phyloP scores from a whole-genome alignment of 2,797 vertebrate species.

The Hirundo rustica region DNA sequence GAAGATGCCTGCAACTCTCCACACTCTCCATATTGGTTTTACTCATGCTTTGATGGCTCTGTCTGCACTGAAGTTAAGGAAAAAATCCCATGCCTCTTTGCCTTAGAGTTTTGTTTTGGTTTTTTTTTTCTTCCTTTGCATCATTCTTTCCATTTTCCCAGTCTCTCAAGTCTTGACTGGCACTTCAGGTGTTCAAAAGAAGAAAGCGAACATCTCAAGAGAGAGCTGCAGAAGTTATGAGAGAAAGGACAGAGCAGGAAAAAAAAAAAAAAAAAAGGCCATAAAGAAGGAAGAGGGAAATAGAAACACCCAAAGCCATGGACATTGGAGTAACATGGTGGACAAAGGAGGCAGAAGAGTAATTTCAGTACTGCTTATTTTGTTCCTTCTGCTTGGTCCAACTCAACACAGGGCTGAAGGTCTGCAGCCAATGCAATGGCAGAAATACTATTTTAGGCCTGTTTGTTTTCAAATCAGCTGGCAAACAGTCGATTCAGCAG shows the following conservation, averaged over 20 bases:
- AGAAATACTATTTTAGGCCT: slow-evolving; percentile 46
- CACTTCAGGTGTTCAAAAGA: not conserved
- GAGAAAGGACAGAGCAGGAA: not conserved
- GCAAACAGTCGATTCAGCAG: not conserved
- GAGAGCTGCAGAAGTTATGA: not conserved
- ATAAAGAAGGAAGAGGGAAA: not conserved
- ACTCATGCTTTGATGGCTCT: not conserved
- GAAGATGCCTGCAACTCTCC: not conserved
- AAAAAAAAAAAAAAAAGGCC: not conserved
- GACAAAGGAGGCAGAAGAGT: not conserved
- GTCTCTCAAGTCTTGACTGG: not conserved
- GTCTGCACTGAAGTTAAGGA: not conserved
- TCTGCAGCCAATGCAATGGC: not conserved
- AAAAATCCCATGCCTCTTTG: not conserved
- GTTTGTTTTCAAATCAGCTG: slow-evolving; percentile 27
- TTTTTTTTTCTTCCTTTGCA: not conserved
- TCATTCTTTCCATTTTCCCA: not conserved
- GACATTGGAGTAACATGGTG: not conserved
- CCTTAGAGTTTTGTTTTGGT: not conserved
- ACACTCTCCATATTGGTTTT: not conserved
- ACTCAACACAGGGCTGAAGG: not conserved
- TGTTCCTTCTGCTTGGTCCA: not conserved
- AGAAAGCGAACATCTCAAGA: not conserved
- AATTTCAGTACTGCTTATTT: not conserved
- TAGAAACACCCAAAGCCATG: not conserved